These are phyloP conservation scores for Drosophila ezoana DNA, from an alignment of 2,888 invertebrate species.

Conservation along the genomic window DNA sequence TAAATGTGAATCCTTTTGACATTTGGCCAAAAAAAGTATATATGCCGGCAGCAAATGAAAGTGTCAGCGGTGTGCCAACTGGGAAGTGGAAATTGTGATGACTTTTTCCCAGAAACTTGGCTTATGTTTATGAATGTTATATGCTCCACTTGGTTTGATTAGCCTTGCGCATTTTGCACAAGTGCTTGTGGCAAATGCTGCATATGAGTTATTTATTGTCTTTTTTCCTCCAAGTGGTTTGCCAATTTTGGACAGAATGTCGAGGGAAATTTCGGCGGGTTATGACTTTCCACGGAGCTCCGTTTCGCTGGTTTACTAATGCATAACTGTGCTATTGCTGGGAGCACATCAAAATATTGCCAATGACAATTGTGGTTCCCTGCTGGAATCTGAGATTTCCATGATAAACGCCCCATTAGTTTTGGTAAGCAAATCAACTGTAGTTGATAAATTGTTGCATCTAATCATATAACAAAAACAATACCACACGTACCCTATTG, in stretches of 20 bases:
- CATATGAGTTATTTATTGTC: conserved; percentile 68
- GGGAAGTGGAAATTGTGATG: conserved; percentile 6
- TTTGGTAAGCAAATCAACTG: too few relatives aligned
- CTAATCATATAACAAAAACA: background rate
- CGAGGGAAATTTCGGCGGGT: conserved; percentile 1
- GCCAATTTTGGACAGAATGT: background rate
- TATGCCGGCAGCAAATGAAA: background rate
- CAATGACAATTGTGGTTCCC: too few relatives aligned
- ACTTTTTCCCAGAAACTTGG: conserved; percentile 9
- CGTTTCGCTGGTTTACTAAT: background rate
- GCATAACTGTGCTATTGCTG: too few relatives aligned
- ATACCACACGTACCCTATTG: conserved; percentile 1
- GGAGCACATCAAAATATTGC: background rate
- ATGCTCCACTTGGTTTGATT: conserved; percentile 61
- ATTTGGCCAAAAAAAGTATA: background rate
- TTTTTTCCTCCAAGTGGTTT: background rate
- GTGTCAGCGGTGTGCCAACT: conserved; percentile 14
- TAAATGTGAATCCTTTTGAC: conserved; percentile 4
- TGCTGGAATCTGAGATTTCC: too few relatives aligned
- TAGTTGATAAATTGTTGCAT: too few relatives aligned
- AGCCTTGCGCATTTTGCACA: conserved; percentile 42
- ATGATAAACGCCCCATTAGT: too few relatives aligned
- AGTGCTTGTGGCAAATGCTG: conserved; percentile 53
- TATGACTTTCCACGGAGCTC: background rate
- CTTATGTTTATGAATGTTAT: conserved; percentile 48